Conservation (phyloP, 2,113 vertebrate genomes). For the Galeopterus variegatus region DNA sequence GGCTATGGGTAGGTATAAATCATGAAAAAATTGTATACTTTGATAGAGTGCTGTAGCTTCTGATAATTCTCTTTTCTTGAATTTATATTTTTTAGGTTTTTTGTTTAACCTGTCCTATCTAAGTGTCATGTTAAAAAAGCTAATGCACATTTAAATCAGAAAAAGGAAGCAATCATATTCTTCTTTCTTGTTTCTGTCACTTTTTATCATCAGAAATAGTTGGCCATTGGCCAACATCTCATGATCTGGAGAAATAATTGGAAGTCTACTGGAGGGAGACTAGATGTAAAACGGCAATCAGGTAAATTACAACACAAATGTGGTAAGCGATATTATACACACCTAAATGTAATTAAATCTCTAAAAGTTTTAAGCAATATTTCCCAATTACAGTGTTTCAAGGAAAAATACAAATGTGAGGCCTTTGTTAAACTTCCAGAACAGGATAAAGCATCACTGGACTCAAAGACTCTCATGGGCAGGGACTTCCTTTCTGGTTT, state of each 20-base stretch:
- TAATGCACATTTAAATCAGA: conserved; percentile 14
- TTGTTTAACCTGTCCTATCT: not conserved
- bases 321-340: not conserved
- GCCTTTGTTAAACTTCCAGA: conserved; percentile 14
- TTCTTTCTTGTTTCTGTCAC: conserved; percentile 43
- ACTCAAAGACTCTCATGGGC: not conserved
- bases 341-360: conserved; percentile 10
- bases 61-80: not conserved
- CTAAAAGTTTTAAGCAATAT: not conserved
- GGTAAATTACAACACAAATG: not conserved
- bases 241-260: conserved; percentile 53
- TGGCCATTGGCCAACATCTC: conserved; percentile 18
- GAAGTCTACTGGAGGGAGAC: not conserved
- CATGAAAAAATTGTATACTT: not conserved
- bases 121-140: not conserved
- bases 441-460: not conserved
- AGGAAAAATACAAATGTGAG: not conserved
- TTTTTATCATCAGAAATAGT: conserved; percentile 47
- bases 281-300: not conserved
- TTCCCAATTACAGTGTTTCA: not conserved
- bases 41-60: not conserved
- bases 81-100: not conserved
- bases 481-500: not conserved
- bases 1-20: conserved; percentile 11
- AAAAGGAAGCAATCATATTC: not conserved